Evolutionary conservation across 2,797 vertebrate species (phyloP).

Genomic region (Leucoraja ocellata): DNA sequence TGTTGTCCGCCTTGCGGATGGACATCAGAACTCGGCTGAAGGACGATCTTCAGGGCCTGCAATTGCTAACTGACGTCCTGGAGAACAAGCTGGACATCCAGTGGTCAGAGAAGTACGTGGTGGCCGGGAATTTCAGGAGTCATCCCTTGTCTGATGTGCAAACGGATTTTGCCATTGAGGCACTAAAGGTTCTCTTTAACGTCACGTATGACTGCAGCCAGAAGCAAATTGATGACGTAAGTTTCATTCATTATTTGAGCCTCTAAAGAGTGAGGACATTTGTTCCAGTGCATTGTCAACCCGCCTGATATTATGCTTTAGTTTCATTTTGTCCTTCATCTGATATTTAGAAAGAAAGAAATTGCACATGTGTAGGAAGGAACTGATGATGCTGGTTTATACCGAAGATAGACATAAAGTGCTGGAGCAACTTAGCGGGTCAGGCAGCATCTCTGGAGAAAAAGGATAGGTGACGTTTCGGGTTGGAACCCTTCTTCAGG

Average conservation of each 20-base stretch:
- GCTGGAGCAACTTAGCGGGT: too few relatives aligned
- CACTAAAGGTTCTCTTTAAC: conserved; percentile 92
- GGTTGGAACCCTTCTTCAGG: too few relatives aligned
- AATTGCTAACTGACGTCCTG: conserved; percentile 77
- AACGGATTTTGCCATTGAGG: conserved; percentile 82
- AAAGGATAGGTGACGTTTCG: too few relatives aligned
- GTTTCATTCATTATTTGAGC: neutral
- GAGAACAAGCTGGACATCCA: conserved; percentile 77
- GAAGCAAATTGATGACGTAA: conserved; percentile 62
- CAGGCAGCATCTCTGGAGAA: too few relatives aligned
- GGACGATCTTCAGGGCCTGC: conserved; percentile 71
- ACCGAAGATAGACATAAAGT: too few relatives aligned
- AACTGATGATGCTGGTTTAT: too few relatives aligned
- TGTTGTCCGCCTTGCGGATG: conserved; percentile 81
- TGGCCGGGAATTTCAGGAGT: conserved; percentile 59
- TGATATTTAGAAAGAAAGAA: too few relatives aligned
- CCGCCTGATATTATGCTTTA: too few relatives aligned
- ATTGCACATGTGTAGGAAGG: too few relatives aligned
- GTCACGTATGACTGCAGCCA: conserved; percentile 79
- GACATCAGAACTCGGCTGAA: conserved; percentile 72
- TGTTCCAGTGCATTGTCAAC: too few relatives aligned
- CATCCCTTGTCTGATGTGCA: conserved; percentile 70
- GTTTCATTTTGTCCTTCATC: too few relatives aligned
- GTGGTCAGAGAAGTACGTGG: conserved; percentile 82
- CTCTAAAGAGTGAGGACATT: too few relatives aligned